phyloP scores from a whole-genome alignment of 2,888 invertebrate species.

The Cerastis rubricosa region DNA sequence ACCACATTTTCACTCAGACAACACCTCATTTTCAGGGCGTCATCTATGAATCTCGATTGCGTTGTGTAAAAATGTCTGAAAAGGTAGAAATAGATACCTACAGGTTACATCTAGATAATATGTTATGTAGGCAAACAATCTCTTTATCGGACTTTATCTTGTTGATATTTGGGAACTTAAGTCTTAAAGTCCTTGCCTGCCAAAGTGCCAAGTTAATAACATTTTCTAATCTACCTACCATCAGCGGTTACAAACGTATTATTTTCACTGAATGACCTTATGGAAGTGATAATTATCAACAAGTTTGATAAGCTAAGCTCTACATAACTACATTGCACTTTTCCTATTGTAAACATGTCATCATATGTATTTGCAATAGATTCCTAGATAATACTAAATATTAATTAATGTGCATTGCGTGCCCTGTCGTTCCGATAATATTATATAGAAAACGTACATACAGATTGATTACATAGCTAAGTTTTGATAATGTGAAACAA shows the following conservation, averaged over 20 bases:
- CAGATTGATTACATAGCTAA: background rate
- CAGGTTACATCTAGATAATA: background rate
- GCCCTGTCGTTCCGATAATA: background rate
- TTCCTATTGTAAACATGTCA: conserved; percentile 14
- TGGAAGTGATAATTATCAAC: conserved; percentile 3
- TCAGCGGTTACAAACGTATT: conserved; percentile 13
- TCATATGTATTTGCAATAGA: conserved; percentile 16
- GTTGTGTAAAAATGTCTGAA: background rate
- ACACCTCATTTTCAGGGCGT: background rate
- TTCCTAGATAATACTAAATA: conserved; percentile 3
- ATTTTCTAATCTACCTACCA: background rate
- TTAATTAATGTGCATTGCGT: too few species aligned
- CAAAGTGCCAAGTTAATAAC: background rate
- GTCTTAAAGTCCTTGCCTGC: background rate
- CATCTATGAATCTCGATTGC: background rate
- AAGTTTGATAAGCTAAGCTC: conserved; percentile 13
- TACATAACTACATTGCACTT: conserved; percentile 7
- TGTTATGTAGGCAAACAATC: background rate
- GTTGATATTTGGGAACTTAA: background rate
- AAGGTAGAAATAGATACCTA: background rate
- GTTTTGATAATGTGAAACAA: background rate
- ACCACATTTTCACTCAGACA: background rate
- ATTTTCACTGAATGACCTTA: conserved; percentile 29
- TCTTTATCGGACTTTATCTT: conserved; percentile 5
- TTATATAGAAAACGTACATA: background rate